These are phyloP conservation scores for Octonoba sinensis DNA, from an alignment of 2,888 invertebrate species.

Conservation along the genomic window DNA sequence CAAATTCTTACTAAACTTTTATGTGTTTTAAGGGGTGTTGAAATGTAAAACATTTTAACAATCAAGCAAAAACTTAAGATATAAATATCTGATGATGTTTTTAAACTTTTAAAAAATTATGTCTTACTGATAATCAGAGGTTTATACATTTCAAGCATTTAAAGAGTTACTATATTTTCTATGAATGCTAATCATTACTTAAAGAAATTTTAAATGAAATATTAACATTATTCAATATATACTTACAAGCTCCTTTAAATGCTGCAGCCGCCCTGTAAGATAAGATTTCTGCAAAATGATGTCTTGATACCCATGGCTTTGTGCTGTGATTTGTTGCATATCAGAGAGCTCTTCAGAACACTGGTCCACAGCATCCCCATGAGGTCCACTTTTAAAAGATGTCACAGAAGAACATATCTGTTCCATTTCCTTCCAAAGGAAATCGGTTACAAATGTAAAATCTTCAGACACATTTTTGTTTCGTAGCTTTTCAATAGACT, in stretches of 20 bases:
- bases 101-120: too few relatives aligned
- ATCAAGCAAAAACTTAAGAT: too few relatives aligned
- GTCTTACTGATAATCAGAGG: too few relatives aligned
- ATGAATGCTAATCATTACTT: too few relatives aligned
- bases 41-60: too few relatives aligned
- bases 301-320: background rate
- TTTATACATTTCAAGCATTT: too few relatives aligned
- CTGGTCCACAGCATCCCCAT: conserved; percentile 11
- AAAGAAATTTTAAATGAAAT: too few relatives aligned
- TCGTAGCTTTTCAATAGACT: conserved; percentile 36
- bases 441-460: conserved; percentile 46
- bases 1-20: too few relatives aligned
- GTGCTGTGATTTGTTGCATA: background rate
- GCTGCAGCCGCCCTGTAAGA: conserved; percentile 19
- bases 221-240: background rate
- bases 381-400: background rate
- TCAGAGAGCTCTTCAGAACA: background rate
- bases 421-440: conserved; percentile 40
- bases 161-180: too few relatives aligned
- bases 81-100: too few relatives aligned
- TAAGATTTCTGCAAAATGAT: conserved; percentile 35
- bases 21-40: too few relatives aligned
- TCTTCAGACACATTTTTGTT: conserved; percentile 23
- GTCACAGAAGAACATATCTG: conserved; percentile 22
- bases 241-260: conserved; percentile 40